Conservation (phyloP, 2,888 invertebrate species). For the Dusona sp. region DNA sequence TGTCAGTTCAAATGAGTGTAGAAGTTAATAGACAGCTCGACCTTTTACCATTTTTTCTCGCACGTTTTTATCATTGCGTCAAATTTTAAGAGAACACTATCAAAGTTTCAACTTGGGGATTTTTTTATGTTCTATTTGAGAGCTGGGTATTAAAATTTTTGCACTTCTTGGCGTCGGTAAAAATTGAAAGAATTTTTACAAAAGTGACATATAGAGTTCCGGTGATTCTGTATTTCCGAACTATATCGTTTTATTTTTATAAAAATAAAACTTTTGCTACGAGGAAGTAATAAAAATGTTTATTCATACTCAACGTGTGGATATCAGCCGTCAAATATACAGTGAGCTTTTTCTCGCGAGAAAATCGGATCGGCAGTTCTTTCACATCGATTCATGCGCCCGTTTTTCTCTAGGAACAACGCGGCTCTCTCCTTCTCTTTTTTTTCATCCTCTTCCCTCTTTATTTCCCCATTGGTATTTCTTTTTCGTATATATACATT, state of each 20-base stretch:
- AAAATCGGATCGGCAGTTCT: constrained; percentile 47
- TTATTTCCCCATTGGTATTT: constrained; percentile 19
- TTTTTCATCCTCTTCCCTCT: constrained; percentile 11
- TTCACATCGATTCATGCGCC: constrained; percentile 10
- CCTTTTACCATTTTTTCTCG: neutral
- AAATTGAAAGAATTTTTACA: neutral
- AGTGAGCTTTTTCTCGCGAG: constrained; percentile 1
- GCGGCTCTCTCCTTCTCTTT: neutral
- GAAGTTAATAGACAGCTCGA: neutral
- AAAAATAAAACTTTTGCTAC: neutral
- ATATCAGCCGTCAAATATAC: neutral
- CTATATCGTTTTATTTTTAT: neutral
- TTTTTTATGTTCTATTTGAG: neutral
- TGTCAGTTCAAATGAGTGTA: neutral
- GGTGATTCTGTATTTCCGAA: neutral
- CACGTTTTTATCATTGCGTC: neutral
- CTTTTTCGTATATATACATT: constrained; percentile 7
- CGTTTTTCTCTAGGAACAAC: constrained; percentile 9
- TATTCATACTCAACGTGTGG: neutral
- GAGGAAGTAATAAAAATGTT: constrained; percentile 4
- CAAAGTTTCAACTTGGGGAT: neutral
- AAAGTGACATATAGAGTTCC: neutral
- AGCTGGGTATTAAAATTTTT: neutral
- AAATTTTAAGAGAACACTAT: neutral
- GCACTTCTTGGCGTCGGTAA: neutral